Base-by-base conservation (phyloP, 2,888 invertebrate species). In the Machimus atricapillus region DNA sequence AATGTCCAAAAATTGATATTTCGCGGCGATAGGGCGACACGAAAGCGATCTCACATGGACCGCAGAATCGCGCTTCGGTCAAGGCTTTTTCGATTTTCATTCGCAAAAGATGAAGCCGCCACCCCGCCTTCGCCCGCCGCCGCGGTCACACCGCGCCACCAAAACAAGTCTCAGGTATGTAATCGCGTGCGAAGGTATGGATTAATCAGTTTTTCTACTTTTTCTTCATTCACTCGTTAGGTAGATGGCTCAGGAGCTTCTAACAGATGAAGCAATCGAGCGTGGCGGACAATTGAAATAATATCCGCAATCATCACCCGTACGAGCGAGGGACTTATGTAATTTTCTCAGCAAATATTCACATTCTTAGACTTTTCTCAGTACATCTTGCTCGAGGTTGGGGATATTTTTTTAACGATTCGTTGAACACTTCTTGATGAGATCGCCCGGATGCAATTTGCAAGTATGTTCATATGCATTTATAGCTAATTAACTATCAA, bases 1-100 rank as follows among this genome's bases (percentile, higher is more conserved):
- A 52, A 79, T 52, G 46, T 56, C 79, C 46, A 79, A 46, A n/a
- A 66, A 23, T 79, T 52, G 79, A 79, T 79, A 52, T 79, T 46
- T 31, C 23, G 52, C 23, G 14, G 52, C 46, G 79, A 52, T 79
- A 79, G 79, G 27, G 31, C 31, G 78, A 78, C 78, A 78, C 46
- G 79, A 79, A 79, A 43, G 27, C 46, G 52, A 46, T 46, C 52
- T 52, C 79, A 27, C 79, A 43, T 52, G 79, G 79, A 79, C 52
- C 14, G 66, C 27, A 27, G 8, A 8, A 66, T 52, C 52, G 6
- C 23, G 14, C 79, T 27, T 14, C 52, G 79, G 79, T 79, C 79
- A 79, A 79, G 79, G 79, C 52, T 79, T 52, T 31, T 79, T 52
- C 66, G 23, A 1, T 19, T 23, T 27, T 66, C 66, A 27, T 12